phyloP scores from a whole-genome alignment of 2,888 invertebrate species.

The Ommatoiulus sabulosus region DNA sequence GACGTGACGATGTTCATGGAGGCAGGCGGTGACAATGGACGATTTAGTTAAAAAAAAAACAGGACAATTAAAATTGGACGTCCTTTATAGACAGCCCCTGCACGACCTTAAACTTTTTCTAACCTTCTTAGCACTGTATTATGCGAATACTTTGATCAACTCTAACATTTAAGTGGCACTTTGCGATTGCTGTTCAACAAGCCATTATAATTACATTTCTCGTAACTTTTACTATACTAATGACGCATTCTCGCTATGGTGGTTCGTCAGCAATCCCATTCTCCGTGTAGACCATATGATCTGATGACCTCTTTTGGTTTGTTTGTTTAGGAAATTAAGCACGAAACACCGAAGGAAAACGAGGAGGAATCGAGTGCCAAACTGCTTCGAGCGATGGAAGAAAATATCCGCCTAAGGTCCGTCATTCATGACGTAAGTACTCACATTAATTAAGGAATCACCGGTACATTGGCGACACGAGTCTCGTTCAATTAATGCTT shows the following conservation, averaged over 20 bases:
- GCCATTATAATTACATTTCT: too few relatives aligned
- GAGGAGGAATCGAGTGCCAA: neutral
- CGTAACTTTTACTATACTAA: too few relatives aligned
- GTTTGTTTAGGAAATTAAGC: neutral
- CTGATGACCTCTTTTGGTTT: neutral
- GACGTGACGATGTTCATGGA: too few relatives aligned
- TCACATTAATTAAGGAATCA: neutral
- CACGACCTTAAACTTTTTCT: too few relatives aligned
- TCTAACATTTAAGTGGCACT: too few relatives aligned
- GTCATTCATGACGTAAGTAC: slow-evolving; percentile 52
- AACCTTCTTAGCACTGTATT: too few relatives aligned
- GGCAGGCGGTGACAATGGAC: too few relatives aligned
- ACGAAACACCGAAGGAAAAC: neutral
- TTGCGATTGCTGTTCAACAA: too few relatives aligned
- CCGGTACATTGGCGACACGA: neutral
- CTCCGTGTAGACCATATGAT: neutral
- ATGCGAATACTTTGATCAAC: too few relatives aligned
- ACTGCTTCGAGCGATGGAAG: neutral
- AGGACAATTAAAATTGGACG: too few relatives aligned
- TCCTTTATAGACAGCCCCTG: too few relatives aligned
- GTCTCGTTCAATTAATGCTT: neutral
- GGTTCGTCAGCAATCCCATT: neutral
- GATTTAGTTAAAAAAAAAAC: too few relatives aligned
- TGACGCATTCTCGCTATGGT: neutral
- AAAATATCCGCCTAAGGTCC: slow-evolving; percentile 54